Base-by-base conservation (phyloP, 1,140 invertebrate genomes). In the Elymnias hypermnestra region DNA sequence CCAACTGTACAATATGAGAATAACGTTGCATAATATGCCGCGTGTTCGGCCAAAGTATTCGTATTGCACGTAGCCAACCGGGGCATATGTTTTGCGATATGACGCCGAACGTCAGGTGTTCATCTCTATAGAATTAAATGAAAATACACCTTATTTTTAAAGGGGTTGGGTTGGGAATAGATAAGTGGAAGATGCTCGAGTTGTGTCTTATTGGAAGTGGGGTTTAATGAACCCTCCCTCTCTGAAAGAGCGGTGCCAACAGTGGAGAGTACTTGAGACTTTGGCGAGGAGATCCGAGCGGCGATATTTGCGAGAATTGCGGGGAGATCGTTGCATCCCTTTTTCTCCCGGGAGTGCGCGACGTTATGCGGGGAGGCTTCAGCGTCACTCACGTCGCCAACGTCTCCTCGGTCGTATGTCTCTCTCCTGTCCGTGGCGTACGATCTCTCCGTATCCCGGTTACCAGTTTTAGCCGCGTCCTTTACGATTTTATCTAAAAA, bases 11-110 rank as follows among this genome's bases (percentile, higher is more conserved):
- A 74, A 77, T 78, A 77, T 69, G 74, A 71, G 65, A 58, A 68
- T 74, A 79, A 71, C 63, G 68, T 84, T 81, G 78, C 76, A 83
- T 84, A 84, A 81, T 81, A 81, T 74, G 71, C 62, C 71, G 78
- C 71, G 76, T 72, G 72, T 77, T 81, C 76, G 72, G 71, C 74
- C 72, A 81, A 84, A 84, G 73, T 84, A 83, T 83, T 83, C 78
- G 78, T 83, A 81, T 79, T 79, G 77, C 77, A 84, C 76, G 74
- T 82, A 82, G 76, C 77, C 71, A 84, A 81, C 75, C 63, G 70
- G 65, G 72, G 77, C 81, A 82, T 82, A 84, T 78, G 76, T 79
- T 82, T 73, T 76, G 68, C 70, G 68, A 82, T 72, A 78, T 84
- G 77, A 81, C 69, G 78, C 63, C 72, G 68, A 79, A 79, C 74